phyloP scores from a whole-genome alignment of 2,113 vertebrate species.

The Cyanoramphus novaezelandiae region DNA sequence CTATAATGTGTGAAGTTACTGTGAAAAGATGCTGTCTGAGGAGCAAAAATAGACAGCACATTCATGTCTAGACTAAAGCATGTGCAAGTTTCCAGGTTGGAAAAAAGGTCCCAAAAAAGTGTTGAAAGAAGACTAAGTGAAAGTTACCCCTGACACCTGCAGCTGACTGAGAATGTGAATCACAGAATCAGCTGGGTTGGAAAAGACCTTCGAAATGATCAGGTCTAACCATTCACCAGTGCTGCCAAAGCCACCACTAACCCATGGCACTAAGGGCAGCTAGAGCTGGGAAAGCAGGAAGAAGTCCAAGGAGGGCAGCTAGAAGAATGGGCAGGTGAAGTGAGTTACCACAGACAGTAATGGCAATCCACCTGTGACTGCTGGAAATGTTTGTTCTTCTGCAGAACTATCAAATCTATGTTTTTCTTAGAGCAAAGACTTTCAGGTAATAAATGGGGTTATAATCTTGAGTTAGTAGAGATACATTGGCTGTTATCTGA shows the following conservation, averaged over 20 bases:
- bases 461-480: background rate
- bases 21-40: conserved; percentile 57
- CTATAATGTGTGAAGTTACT: conserved; percentile 28
- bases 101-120: conserved; percentile 40
- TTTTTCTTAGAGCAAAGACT: background rate
- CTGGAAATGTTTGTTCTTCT: background rate
- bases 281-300: background rate
- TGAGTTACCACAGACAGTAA: background rate
- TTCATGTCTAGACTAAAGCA: conserved; percentile 68
- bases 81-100: conserved; percentile 50
- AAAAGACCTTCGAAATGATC: background rate
- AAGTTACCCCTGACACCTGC: conserved; percentile 21
- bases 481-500: background rate
- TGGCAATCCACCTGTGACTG: background rate
- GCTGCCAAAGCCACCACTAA: background rate
- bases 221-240: background rate
- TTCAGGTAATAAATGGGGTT: background rate
- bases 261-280: background rate
- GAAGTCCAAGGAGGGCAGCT: background rate
- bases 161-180: background rate
- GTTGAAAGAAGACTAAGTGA: conserved; percentile 20
- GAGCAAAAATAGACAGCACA: conserved; percentile 35
- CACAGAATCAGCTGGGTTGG: background rate
- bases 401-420: background rate
- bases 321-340: background rate